Evolutionary conservation across 1,140 invertebrate species (phyloP).

Genomic region (Drosophila pandora): DNA sequence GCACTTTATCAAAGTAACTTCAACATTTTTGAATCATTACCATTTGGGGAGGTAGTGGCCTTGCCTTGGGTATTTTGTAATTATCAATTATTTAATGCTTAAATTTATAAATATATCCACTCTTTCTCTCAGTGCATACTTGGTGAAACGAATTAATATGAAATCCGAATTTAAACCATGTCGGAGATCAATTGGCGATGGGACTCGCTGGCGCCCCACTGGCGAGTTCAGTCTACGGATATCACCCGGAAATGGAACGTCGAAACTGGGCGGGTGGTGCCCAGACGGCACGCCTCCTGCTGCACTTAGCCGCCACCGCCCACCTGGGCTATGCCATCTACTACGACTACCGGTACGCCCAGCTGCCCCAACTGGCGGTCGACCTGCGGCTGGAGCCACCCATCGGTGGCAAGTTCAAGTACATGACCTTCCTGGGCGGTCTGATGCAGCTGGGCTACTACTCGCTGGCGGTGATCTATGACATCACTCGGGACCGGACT

Average conservation of each 20-base stretch:
- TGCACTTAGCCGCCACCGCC: constrained; percentile 86
- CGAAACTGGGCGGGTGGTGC: not conserved
- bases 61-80: not conserved
- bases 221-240: not conserved
- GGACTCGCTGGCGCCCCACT: not conserved
- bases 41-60: too few relatives aligned
- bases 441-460: constrained; percentile 90
- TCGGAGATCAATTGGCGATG: not conserved
- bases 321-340: constrained; percentile 89
- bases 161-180: not conserved
- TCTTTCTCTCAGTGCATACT: not conserved
- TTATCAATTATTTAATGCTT: not conserved
- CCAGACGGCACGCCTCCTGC: constrained; percentile 64
- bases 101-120: not conserved
- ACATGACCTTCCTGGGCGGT: constrained; percentile 91
- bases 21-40: too few relatives aligned
- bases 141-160: not conserved
- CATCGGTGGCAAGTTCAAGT: constrained; percentile 92
- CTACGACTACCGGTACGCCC: constrained; percentile 87
- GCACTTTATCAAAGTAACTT: not conserved
- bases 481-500: constrained; percentile 87
- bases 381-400: constrained; percentile 78
- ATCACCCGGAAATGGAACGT: constrained; percentile 18
- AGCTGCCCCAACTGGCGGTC: constrained; percentile 86
- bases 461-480: constrained; percentile 87